Evolutionary conservation across 2,797 vertebrate species (phyloP).

Genomic region (Chelon labrosus): DNA sequence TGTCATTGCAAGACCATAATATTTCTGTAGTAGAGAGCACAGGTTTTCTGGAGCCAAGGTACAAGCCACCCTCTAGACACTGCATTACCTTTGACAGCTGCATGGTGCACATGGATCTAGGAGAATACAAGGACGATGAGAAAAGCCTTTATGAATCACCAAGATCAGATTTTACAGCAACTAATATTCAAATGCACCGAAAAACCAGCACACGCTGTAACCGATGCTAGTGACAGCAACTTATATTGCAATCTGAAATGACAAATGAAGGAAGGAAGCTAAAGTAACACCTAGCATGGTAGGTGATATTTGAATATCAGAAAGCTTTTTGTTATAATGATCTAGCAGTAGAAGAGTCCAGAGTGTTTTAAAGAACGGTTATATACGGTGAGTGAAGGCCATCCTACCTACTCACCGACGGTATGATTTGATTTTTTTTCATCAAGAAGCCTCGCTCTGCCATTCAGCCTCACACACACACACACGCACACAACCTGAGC

Average conservation of each 20-base stretch:
- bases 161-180: not conserved
- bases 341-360: slow-evolving; percentile 8
- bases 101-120: too few relatives aligned
- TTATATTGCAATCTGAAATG: not conserved
- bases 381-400: slow-evolving; percentile 34
- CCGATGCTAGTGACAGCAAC: not conserved
- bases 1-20: too few relatives aligned
- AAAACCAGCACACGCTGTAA: not conserved
- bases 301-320: not conserved
- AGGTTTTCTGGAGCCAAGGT: too few relatives aligned
- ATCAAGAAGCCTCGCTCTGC: slow-evolving; percentile 45
- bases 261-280: not conserved
- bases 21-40: too few relatives aligned
- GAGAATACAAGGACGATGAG: too few relatives aligned
- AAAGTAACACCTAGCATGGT: not conserved
- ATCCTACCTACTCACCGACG: slow-evolving; percentile 37
- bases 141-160: not conserved
- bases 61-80: too few relatives aligned
- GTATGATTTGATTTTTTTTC: slow-evolving; percentile 38
- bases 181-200: not conserved
- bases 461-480: slow-evolving; percentile 57
- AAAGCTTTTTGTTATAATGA: slow-evolving; percentile 4
- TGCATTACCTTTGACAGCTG: too few relatives aligned
- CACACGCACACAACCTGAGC: slow-evolving; percentile 46
- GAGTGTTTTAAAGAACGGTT: slow-evolving; percentile 19